Evolutionary conservation across 2,888 invertebrate species (phyloP).

Genomic region (Noctua janthe): DNA sequence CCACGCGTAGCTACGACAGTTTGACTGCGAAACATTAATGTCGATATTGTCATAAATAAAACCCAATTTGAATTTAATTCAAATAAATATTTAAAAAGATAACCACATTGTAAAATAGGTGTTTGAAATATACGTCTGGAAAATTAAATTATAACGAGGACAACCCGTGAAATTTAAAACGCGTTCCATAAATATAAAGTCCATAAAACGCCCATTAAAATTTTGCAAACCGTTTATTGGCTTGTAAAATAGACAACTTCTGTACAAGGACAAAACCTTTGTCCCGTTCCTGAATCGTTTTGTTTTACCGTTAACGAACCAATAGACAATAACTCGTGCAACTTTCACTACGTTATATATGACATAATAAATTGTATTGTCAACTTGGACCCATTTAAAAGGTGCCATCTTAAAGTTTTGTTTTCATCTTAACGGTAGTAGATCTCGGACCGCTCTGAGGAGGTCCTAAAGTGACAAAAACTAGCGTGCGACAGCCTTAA

Average conservation of each 20-base stretch:
- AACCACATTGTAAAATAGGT: background rate
- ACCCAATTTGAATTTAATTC: constrained; percentile 19
- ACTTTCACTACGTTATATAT: constrained; percentile 89
- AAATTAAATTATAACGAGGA: constrained; percentile 22
- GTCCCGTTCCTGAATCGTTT: constrained; percentile 75
- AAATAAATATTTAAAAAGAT: constrained; percentile 21
- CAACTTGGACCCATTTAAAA: constrained; percentile 73
- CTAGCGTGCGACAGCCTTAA: constrained; percentile 79
- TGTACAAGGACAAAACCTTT: constrained; percentile 81
- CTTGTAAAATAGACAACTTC: constrained; percentile 82
- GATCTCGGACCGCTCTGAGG: constrained; percentile 75
- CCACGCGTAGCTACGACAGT: background rate
- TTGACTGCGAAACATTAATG: background rate
- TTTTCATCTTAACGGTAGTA: constrained; percentile 88
- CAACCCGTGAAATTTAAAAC: constrained; percentile 46
- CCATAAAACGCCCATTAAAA: constrained; percentile 76
- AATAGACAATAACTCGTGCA: constrained; percentile 78
- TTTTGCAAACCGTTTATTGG: constrained; percentile 84
- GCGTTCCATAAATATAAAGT: constrained; percentile 67
- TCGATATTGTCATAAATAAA: constrained; percentile 19
- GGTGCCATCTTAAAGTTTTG: constrained; percentile 77
- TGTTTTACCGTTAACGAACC: constrained; percentile 84
- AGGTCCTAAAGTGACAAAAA: constrained; percentile 83
- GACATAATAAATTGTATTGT: constrained; percentile 87
- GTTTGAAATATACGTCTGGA: constrained; percentile 27